Conservation (phyloP, 2,113 vertebrate genomes). For the Rhinichthys klamathensis region DNA sequence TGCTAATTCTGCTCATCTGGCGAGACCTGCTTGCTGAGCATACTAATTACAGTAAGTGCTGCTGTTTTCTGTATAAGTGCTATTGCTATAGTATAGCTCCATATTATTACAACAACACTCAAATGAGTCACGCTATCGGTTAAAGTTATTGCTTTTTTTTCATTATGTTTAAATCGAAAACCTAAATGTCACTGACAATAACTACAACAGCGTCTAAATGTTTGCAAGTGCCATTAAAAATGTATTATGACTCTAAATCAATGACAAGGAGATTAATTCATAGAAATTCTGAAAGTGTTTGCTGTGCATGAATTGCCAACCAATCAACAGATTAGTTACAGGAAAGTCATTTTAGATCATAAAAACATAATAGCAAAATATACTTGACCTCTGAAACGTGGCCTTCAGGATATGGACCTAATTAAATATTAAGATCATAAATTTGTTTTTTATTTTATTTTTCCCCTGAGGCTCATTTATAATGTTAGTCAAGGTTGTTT, state of each 20-base stretch:
- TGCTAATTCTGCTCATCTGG: constrained; percentile 31
- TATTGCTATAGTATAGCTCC: not conserved
- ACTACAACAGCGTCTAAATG: not conserved
- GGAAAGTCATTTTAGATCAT: constrained; percentile 18
- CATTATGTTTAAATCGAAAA: not conserved
- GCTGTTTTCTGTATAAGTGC: not conserved
- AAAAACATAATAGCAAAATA: constrained; percentile 4
- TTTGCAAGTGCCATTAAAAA: not conserved
- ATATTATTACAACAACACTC: not conserved
- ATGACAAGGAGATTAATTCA: not conserved
- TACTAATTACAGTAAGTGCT: constrained; percentile 18
- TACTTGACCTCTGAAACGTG: not conserved
- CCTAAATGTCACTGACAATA: not conserved
- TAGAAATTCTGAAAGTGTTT: not conserved
- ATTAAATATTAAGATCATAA: constrained; percentile 18
- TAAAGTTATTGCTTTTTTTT: not conserved
- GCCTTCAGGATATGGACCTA: not conserved
- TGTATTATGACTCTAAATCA: not conserved
- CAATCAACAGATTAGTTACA: constrained; percentile 28
- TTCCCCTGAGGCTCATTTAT: not conserved
- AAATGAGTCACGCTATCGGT: not conserved
- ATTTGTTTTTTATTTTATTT: not conserved
- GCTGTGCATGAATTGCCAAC: constrained; percentile 28
- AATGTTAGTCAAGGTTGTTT: constrained; percentile 20
- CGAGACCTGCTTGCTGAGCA: not conserved